Base-by-base conservation (phyloP, 2,888 invertebrate species). In the Chloroclysta siterata region DNA sequence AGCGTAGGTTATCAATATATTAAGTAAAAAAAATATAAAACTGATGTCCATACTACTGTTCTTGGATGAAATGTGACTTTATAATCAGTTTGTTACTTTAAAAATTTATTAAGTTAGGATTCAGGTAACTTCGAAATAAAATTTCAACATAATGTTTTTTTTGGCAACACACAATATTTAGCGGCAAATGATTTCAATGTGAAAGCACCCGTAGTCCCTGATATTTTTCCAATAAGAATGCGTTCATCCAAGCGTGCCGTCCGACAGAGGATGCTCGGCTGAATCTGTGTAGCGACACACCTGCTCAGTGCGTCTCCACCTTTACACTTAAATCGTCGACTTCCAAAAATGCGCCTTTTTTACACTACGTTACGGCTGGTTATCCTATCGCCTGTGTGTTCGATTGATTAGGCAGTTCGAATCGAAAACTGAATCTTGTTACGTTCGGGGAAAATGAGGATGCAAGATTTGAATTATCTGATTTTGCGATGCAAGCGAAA, bases 191-290 rank as follows among this genome's bases (percentile, higher is more conserved):
- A 53, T 50, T 42, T 56, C n/a, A 65, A 57, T 66, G 58, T 48
- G 63, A 61, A 66, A 66, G 48, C 33, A 29, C 14, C n/a, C 52
- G 39, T 66, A 60, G 59, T 59, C 48, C 33, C 46, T 61, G 57
- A 65, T 69, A 69, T 69, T 64, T 61, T 64, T 65, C 65, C 62
- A 69, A 67, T 68, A 68, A 66, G 65, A 63, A 62, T 29, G 66
- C 28, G 68, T 17, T 60, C 69, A 68, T 6, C 61, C 62, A 64
- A 67, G 66, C 65, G 64, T 42, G 29, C 53, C 39, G 60, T 68
- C 69, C 68, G 53, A 64, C 66, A 56, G 48, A 61, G 46, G 42
- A 63, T 63, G 66, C 68, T 71, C 60, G 54, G 22, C 39, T 72
- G 68, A 54, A 28, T 63, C 39, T 59, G 36, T 58, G 64, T 63